Conservation (phyloP, 2,113 vertebrate species). For the Leucoraja erinaceus region DNA sequence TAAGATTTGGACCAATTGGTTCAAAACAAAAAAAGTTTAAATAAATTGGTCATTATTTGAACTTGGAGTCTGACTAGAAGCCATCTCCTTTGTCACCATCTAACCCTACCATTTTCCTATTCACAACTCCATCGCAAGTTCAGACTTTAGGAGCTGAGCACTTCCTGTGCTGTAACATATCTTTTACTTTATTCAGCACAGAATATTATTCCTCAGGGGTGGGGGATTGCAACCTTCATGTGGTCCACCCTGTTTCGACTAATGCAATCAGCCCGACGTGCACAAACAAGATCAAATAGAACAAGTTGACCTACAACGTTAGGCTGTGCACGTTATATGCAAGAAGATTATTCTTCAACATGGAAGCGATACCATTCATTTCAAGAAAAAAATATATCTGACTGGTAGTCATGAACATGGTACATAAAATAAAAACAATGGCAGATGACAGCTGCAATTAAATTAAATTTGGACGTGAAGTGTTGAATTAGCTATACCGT, state of each 20-base stretch:
- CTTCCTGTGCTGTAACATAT: no score
- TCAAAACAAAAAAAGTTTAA: neutral
- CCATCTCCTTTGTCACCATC: no score
- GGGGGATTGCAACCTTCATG: no score
- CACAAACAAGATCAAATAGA: no score
- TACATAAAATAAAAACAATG: neutral
- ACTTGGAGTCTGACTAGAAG: no score
- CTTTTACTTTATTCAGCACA: neutral
- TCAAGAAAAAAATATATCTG: neutral
- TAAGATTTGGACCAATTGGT: neutral
- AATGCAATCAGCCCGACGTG: no score
- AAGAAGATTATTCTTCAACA: no score
- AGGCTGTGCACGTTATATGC: no score
- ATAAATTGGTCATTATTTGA: no score
- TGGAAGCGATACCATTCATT: neutral
- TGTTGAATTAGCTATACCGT: neutral
- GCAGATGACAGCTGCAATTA: neutral
- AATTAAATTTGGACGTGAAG: neutral
- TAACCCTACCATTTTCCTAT: no score
- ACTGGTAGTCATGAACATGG: neutral
- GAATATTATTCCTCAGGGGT: neutral
- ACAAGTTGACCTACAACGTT: no score
- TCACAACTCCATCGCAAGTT: neutral
- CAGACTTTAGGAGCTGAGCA: neutral
- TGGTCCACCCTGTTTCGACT: no score